Base-by-base conservation (phyloP, 2,797 vertebrate species). In the Poeciliopsis infans region DNA sequence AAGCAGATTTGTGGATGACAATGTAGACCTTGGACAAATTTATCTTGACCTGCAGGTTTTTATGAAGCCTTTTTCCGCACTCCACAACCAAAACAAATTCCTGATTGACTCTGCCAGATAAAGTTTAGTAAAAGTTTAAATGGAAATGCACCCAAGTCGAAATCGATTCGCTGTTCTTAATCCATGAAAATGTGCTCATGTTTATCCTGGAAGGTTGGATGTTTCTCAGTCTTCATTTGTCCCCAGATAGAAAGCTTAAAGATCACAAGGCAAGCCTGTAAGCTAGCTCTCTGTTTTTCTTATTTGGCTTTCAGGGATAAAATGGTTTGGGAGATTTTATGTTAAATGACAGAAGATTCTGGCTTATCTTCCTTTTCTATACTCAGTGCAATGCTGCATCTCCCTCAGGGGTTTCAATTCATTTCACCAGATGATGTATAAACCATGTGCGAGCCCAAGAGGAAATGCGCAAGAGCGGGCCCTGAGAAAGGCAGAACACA, bases 111-210 rank as follows among this genome's bases (percentile, higher is more conserved):
- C 53, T 78, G 36, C 12, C 31, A 68, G 76, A 41, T 46, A 73
- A 87, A 87, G 28, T 83, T 88, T 79, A 72, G 81, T 87, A 75
- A 89, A 91, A 88, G 83, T 91, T 91, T 88, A 77, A 87, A 85
- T 77, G 13, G 68, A 45, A 86, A 53, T 69, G 77, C 31, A 36
- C 39, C 51, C 53, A 75, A 69, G 43, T 43, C 64, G 13, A 77
- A 83, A 61, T 70, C 53, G 6, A 16, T 8, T 15, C 51, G 16
- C 15, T 10, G 1, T 76, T 2, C 57, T 59, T 75, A 73, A 80
- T 70, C 68, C 18, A 5, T 33, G 3, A 78, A 61, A 25, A 57
- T 23, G 4, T 41, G 13, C 41, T 76, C 66, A 49, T 33, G 61
- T 80, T 78, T 57, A n/a, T 31, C 45, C 0, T 18, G 39, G 18